Base-by-base conservation (phyloP, 2,797 vertebrate genomes). In the Lophotriccus pileatus region DNA sequence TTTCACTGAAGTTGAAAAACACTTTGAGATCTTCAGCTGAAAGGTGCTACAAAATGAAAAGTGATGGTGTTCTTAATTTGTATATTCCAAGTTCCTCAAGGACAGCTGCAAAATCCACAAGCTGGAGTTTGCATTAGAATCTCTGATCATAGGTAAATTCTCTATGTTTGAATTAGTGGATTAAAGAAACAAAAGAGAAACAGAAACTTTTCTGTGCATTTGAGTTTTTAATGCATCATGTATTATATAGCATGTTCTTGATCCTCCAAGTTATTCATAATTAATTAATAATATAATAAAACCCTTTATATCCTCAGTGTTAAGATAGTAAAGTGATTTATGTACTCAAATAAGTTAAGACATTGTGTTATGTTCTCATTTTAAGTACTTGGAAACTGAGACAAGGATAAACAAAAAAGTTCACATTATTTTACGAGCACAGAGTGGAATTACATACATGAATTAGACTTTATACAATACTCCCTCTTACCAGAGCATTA, bases 11-110 rank as follows among this genome's bases (percentile, higher is more conserved):
- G 34, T 21, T 81, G 44, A 56, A 95, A 95, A 90, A 14, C 23
- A 66, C 43, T 93, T 92, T 84, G 36, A 91, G 37, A 81, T 76
- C 20, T 64, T 81, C 59, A 77, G 62, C 94, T 89, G 68, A 96
- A 95, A 95, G 53, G 20, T 60, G 30, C 20, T 63, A 60, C 9
- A 88, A 82, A 95, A 83, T 44, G 21, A 74, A 75, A 95, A 95
- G 25, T 43, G 37, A 78, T 73, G 23, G n/a, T 89, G 17, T 47
- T 96, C n/a, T 44, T 94, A 76, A 44, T 88, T 89, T 73, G 47
- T 82, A 14, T 75, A 53, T 68, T 90, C 47, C 13, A 59, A 82
- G 60, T 86, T 41, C 53, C 62, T 62, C 55, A 79, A 91, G 59
- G 32, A 69, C 14, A 79, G 63, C 25, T 55, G 39, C 23, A 95